Evolutionary conservation across 2,797 vertebrate species (phyloP).

Genomic region (Telmatherina bonti): DNA sequence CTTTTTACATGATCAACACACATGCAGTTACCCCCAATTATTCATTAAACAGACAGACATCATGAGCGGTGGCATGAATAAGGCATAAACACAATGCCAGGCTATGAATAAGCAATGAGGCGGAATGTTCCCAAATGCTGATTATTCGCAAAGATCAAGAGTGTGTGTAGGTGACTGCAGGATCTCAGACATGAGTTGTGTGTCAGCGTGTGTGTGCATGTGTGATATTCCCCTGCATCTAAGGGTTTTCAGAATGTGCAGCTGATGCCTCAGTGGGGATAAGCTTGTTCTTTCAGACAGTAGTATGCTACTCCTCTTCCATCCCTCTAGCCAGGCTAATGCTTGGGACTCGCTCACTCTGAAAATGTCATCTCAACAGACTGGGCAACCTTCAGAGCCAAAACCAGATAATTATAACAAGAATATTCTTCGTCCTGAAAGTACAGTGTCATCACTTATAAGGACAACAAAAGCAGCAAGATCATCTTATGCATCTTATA

Average conservation of each 20-base stretch:
- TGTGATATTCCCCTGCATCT: slow-evolving; percentile 41
- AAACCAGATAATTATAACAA: slow-evolving; percentile 30
- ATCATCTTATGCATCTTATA: no score
- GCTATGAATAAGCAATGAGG: slow-evolving; percentile 78
- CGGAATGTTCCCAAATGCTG: slow-evolving; percentile 65
- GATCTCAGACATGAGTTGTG: slow-evolving; percentile 48
- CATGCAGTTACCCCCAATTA: slow-evolving; percentile 72
- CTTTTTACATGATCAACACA: slow-evolving; percentile 47
- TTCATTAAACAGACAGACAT: slow-evolving; percentile 72
- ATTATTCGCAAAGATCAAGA: slow-evolving; percentile 73
- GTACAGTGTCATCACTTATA: not conserved
- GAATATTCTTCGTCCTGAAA: slow-evolving; percentile 24
- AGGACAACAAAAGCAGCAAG: slow-evolving; percentile 4
- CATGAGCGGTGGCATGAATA: slow-evolving; percentile 63
- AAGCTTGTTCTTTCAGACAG: slow-evolving; percentile 53
- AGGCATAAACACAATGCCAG: slow-evolving; percentile 69
- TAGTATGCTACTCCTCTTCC: slow-evolving; percentile 54
- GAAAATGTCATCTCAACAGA: slow-evolving; percentile 54
- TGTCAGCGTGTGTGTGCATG: not conserved
- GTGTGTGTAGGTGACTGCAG: slow-evolving; percentile 58
- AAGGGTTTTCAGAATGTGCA: slow-evolving; percentile 59
- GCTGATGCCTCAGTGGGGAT: slow-evolving; percentile 66
- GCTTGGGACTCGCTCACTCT: slow-evolving; percentile 34
- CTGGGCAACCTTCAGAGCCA: no score
- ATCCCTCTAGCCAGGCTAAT: slow-evolving; percentile 18